Evolutionary conservation across 2,797 vertebrate genomes (phyloP).

Genomic region (Mionectes olivaceus): DNA sequence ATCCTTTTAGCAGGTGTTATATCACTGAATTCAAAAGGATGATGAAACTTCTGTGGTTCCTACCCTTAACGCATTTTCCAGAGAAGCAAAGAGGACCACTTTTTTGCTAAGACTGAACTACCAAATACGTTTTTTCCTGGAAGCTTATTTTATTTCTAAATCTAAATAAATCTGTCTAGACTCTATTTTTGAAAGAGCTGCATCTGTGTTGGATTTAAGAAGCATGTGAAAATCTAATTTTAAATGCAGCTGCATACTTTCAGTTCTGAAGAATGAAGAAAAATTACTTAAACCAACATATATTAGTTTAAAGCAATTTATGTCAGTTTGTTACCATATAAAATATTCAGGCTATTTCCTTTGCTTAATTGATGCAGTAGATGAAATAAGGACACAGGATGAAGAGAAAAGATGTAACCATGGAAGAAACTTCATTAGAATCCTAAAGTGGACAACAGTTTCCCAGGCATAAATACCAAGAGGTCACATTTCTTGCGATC

Average conservation of each 20-base stretch:
- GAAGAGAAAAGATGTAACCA: neutral
- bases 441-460: neutral
- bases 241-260: neutral
- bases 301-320: neutral
- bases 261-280: neutral
- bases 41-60: neutral
- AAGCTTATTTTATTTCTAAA: neutral
- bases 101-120: neutral
- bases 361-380: neutral
- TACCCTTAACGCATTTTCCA: neutral
- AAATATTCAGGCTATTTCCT: neutral
- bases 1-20: neutral
- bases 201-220: constrained; percentile 21
- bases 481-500: neutral
- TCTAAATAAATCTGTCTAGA: neutral
- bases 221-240: neutral
- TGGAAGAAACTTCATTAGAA: neutral
- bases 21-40: neutral
- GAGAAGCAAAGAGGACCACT: neutral
- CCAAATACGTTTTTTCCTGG: neutral
- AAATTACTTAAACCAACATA: neutral
- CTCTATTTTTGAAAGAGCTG: neutral
- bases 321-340: neutral
- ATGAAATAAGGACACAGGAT: neutral
- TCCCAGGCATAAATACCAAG: neutral